phyloP scores from a whole-genome alignment of 2,888 invertebrate species.

The Monoplex corrugatus region DNA sequence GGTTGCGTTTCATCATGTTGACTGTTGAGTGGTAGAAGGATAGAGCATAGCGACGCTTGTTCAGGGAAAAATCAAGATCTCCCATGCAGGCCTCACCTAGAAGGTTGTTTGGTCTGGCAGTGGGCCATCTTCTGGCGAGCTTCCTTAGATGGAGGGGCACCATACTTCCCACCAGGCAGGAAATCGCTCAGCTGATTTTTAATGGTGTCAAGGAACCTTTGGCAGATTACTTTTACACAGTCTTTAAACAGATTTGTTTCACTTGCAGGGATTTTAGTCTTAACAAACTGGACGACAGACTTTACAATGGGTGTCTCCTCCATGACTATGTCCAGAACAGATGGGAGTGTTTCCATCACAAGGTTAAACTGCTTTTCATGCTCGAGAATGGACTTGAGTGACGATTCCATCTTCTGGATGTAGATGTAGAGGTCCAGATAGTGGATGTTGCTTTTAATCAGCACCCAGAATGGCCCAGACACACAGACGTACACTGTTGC shows the following conservation, averaged over 20 bases:
- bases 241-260: background rate
- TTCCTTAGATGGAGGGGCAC: background rate
- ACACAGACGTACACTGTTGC: background rate
- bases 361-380: background rate
- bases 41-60: no score
- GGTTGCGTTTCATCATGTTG: no score
- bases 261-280: no score
- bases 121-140: background rate
- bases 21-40: no score
- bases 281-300: background rate
- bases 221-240: background rate
- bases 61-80: background rate
- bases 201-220: background rate
- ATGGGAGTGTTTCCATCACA: background rate
- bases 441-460: background rate
- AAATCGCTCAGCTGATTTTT: background rate
- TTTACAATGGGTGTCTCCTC: background rate
- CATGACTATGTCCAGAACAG: background rate
- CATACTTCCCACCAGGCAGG: background rate
- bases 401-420: background rate
- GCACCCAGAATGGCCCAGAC: slow-evolving; percentile 14
- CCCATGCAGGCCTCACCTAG: background rate
- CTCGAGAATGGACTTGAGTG: background rate
- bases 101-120: background rate
- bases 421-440: slow-evolving; percentile 19